These are phyloP conservation scores for Gallinago nigripennis DNA, from an alignment of 2,797 vertebrate species.

Conservation along the genomic window DNA sequence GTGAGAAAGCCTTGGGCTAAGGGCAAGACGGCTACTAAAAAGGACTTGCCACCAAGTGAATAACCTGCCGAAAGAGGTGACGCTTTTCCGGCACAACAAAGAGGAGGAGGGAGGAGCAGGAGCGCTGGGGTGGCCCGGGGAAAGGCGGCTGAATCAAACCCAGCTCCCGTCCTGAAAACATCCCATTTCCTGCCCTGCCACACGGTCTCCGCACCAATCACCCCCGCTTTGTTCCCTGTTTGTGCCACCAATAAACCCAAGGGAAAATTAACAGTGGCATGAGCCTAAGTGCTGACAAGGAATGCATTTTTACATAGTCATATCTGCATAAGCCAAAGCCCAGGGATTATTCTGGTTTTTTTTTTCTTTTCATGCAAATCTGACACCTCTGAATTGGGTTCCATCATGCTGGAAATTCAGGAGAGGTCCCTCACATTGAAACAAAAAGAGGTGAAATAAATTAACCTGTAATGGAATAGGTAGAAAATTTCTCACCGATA, in stretches of 20 bases:
- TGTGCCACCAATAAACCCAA: not conserved
- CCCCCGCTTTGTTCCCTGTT: not conserved
- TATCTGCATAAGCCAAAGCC: not conserved
- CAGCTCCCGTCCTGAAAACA: not conserved
- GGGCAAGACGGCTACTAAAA: not conserved
- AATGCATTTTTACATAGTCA: not conserved
- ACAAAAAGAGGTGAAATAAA: not conserved
- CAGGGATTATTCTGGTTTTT: not conserved
- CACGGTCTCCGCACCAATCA: not conserved
- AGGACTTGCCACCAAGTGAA: not conserved
- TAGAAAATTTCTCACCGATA: not conserved
- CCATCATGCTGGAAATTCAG: not conserved
- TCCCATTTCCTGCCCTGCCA: not conserved
- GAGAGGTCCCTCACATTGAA: not conserved
- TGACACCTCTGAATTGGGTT: rapidly evolving
- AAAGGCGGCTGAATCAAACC: not conserved
- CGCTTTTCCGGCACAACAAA: not conserved
- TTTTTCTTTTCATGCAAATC: not conserved
- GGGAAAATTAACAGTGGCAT: not conserved
- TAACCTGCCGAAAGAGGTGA: not conserved
- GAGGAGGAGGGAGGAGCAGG: not conserved
- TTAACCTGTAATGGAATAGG: not conserved
- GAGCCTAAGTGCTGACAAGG: rapidly evolving
- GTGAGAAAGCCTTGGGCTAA: not conserved
- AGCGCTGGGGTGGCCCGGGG: rapidly evolving